Conservation (phyloP, 2,888 invertebrate species). For the Mythimna lalbum region DNA sequence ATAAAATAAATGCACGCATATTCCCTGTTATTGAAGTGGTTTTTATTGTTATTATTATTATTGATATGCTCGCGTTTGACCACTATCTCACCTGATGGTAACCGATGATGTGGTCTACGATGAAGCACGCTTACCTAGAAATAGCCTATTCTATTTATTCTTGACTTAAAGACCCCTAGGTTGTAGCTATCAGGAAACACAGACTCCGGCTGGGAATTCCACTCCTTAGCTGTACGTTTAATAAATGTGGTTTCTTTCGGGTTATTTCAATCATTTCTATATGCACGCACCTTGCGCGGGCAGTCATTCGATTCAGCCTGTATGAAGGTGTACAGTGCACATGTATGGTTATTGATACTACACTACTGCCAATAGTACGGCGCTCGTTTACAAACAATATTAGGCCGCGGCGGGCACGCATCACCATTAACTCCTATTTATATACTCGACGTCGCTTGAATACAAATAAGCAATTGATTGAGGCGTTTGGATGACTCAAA, state of each 20-base stretch:
- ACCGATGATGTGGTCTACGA: too few relatives aligned
- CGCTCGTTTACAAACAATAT: constrained; percentile 22
- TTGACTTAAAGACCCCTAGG: too few relatives aligned
- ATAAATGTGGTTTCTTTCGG: too few relatives aligned
- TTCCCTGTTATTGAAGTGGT: neutral
- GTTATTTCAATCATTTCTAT: neutral
- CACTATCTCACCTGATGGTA: too few relatives aligned
- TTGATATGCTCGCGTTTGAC: too few relatives aligned
- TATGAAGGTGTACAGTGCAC: neutral
- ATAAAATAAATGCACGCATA: too few relatives aligned
- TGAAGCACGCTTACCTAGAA: too few relatives aligned
- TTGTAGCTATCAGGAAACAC: too few relatives aligned
- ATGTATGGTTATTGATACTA: neutral
- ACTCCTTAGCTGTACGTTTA: too few relatives aligned
- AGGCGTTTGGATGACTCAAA: constrained; percentile 27
- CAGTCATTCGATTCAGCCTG: neutral
- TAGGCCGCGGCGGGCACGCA: neutral
- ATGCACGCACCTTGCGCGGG: neutral
- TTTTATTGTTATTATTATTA: neutral
- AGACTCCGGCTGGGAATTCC: too few relatives aligned
- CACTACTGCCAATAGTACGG: neutral
- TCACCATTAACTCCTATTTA: constrained; percentile 17
- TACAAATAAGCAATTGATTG: constrained; percentile 18
- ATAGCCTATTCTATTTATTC: too few relatives aligned
- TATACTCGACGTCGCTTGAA: neutral